Conservation (phyloP, 64 coral and sea anemone species). For the Catalaphyllia jardinei region DNA sequence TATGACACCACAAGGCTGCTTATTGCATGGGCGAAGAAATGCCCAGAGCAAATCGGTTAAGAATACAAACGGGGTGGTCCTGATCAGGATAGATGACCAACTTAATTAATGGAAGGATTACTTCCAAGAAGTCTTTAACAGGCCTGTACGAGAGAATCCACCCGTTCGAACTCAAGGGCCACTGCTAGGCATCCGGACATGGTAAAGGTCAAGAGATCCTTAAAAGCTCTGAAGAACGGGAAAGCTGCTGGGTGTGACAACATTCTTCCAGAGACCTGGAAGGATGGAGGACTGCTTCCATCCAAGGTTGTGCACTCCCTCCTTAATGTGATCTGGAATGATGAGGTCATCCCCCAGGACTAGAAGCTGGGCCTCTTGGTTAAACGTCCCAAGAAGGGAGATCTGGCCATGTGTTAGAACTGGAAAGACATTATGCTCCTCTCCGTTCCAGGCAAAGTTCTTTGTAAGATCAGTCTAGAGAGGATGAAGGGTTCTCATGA, state of each 20-base stretch:
- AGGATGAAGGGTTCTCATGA: not conserved
- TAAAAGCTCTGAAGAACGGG: too few species aligned
- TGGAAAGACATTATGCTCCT: conserved; percentile 19
- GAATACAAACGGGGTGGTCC: too few species aligned
- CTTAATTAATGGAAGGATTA: too few species aligned
- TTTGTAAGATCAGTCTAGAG: too few species aligned
- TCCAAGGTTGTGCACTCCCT: not conserved
- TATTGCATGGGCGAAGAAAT: too few species aligned
- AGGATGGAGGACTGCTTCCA: not conserved
- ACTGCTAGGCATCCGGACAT: too few species aligned
- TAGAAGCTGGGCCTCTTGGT: too few species aligned
- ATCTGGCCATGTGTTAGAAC: conserved; percentile 1
- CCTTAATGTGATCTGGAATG: conserved; percentile 5
- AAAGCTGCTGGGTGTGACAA: not conserved
- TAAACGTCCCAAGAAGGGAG: not conserved
- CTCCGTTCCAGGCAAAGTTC: not conserved
- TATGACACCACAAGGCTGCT: too few species aligned
- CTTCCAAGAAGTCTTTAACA: too few species aligned
- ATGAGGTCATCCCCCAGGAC: not conserved
- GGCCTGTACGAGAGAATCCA: not conserved
- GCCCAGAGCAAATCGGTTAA: too few species aligned
- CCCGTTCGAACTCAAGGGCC: not conserved
- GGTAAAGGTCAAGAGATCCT: too few species aligned
- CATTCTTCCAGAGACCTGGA: not conserved
- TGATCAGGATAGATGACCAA: too few species aligned